Base-by-base conservation (phyloP, 2,113 vertebrate genomes). In the Etheostoma spectabile region DNA sequence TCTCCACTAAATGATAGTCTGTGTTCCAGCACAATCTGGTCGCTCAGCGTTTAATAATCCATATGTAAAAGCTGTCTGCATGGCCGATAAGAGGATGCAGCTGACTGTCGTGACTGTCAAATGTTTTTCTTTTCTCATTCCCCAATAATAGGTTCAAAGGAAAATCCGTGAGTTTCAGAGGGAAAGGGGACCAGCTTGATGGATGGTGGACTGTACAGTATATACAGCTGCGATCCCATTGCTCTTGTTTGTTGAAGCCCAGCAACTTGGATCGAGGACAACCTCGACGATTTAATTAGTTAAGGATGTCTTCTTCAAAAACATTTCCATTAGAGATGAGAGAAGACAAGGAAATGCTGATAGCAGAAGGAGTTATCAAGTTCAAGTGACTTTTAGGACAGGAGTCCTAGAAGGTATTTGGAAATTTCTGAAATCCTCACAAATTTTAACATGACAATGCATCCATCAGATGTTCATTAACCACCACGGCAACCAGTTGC, bases 401-500 rank as follows among this genome's bases (percentile, higher is more conserved):
- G 27, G 35, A 65, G 51, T 65, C 53, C 64, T 68, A 49, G 30
- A 75, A 63, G 77, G 66, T 45, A 60, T 57, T 48, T 61, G n/a
- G 45, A 77, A 19, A 52, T 68, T 30, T 70, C 5, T 63, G 22
- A 69, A 77, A 79, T 75, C 77, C 35, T 74, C 72, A 16, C 63
- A 61, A 52, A 52, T 62, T 56, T 86, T 61, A 80, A 71, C 79
- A 77, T n/a, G 92, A 92, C 83, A 93, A 93, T 88, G 79, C 86
- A 69, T 80, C 93, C 81, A 93, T 91, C 92, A 93, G 86, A 74
- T 85, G 93, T 93, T 88, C 88, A 91, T 95, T 93, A 93, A 86
- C 82, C 57, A 51, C 92, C 89, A 94, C 93, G 91, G 94, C 69
- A 96, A 96, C 93, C 82, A 90, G 81, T 91, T 94, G 93, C 86